Base-by-base conservation (phyloP, 2,888 invertebrate species). In the Drosophila mimetica region DNA sequence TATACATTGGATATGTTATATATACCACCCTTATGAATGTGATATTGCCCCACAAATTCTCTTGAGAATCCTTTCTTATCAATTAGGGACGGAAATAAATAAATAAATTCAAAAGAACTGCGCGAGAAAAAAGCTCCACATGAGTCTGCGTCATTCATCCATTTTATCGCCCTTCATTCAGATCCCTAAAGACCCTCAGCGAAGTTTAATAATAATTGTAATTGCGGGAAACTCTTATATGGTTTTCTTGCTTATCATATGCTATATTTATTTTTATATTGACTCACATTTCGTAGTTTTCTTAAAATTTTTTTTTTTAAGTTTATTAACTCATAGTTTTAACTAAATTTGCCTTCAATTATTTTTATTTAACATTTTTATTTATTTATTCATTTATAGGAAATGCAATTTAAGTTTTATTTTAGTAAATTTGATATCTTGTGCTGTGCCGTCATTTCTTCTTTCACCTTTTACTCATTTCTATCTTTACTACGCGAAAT, bases 1-100 rank as follows among this genome's bases (percentile, higher is more conserved):
- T 9, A 14, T 5, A 14, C 28, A 11, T 11, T 18, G 14, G 25
- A 61, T 20, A 36, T 14, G 8, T 28, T 18, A 28, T 42, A 25
- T 59, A 59, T 59, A 32, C 14, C 7, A 28, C 42, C 22, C 55
- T 2, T 58, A n/a, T 9, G 16, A 22, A 16, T n/a, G 30, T 13
- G 13, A 60, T 60, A 18, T 59, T 60, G 42, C 18, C 42, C 11
- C 25, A 28, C 4, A 20, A 41, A 20, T 34, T 25, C 60, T 28
- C 18, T 42, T 4, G 25, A 7, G 60, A 25, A 41, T 18, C 16
- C 3, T 50, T 28, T 18, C 25, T 36, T 54, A 54, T 55, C 55
- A 36, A 44, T 25, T 25, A 9, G 1, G 14, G n/a, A n/a, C 34
- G 54, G 11, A 25, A 34, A n/a, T 36, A 34, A 34, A 8, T 13